A percentile compares a stretch with the other conserved stretches of the same genome.
These are phyloP conservation scores for Papilio aristodemus DNA, from an alignment of 1,140 invertebrate species.

Conservation along the genomic window DNA sequence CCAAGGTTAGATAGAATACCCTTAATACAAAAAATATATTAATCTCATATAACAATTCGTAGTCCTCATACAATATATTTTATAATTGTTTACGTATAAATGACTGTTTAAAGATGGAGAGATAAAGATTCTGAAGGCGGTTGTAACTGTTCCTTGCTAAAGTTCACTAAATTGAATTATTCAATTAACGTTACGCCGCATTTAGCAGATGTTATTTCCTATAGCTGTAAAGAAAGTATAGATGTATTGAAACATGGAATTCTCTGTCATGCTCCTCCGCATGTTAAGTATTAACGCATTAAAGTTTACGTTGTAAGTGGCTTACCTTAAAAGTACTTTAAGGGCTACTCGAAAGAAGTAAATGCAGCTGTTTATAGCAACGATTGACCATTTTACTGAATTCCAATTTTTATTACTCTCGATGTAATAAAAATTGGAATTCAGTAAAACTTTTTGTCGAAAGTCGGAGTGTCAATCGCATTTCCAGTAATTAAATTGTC, in stretches of 20 bases:
- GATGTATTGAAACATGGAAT: conserved; percentile 20
- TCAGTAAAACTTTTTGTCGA: background rate
- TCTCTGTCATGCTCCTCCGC: conserved; percentile 5
- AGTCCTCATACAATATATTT: too few relatives aligned
- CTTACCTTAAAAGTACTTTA: conserved; percentile 29
- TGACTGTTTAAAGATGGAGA: background rate
- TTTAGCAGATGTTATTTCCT: conserved; percentile 22
- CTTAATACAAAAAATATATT: too few relatives aligned
- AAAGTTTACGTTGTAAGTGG: conserved; percentile 23
- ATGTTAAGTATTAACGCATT: conserved; percentile 23
- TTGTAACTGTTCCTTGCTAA: background rate
- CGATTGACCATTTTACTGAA: conserved; percentile 9
- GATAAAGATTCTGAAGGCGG: background rate
- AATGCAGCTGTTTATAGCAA: conserved; percentile 16
- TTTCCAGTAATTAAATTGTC: conserved; percentile 24
- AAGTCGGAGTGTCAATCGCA: conserved; percentile 17
- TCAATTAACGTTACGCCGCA: conserved; percentile 8
- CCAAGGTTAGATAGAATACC: too few relatives aligned
- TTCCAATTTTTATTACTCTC: conserved; percentile 18
- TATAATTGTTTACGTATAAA: background rate
- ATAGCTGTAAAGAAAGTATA: conserved; percentile 11
- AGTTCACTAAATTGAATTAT: conserved; percentile 21
- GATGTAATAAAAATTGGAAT: too few relatives aligned
- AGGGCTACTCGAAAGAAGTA: background rate
- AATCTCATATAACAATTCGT: too few relatives aligned